Evolutionary conservation across 2,888 invertebrate species (phyloP), one percentile per base, ranked within the genome.

Genomic region (Hyposoter didymator): DNA sequence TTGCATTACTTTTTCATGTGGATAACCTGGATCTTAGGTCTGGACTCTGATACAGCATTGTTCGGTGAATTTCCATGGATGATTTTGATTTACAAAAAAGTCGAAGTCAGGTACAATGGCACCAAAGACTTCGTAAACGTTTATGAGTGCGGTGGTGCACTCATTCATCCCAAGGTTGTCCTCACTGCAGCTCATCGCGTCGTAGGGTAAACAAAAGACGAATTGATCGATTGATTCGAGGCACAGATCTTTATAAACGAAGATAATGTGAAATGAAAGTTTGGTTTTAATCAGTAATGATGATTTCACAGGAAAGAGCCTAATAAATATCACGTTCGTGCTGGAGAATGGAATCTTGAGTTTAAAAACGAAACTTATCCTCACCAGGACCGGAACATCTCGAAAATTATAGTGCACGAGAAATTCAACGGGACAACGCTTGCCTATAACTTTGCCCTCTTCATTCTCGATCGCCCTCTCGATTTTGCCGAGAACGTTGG

Each of bases 1-100:
- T n/a, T n/a, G n/a, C n/a, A n/a, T n/a, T n/a, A n/a, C n/a, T n/a
- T n/a, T n/a, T n/a, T n/a, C n/a, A n/a, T n/a, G n/a, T n/a, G n/a
- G n/a, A n/a, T n/a, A n/a, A n/a, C n/a, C n/a, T n/a, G n/a, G n/a
- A n/a, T n/a, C n/a, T n/a, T n/a, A n/a, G n/a, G n/a, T n/a, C n/a
- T n/a, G n/a, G n/a, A n/a, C n/a, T n/a, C n/a, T n/a, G n/a, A n/a
- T n/a, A n/a, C 32, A 3, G 95, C 96, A 0, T 96, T 97, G 89
- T 97, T 96, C 87, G 97, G 96, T 0, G 97, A 98, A 93, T 97
- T 97, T 92, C 97, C 97, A 0, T 98, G 97, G 97, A 97, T 97
- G 96, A 96, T 97, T 0, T 97, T 97, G 0, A 94, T 97, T 43
- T 93, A 97, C 88, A 95, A 95, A 73, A 95, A 95, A 84, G 95